Evolutionary conservation across 2,113 vertebrate genomes (phyloP).

Genomic region (Scortum barcoo): DNA sequence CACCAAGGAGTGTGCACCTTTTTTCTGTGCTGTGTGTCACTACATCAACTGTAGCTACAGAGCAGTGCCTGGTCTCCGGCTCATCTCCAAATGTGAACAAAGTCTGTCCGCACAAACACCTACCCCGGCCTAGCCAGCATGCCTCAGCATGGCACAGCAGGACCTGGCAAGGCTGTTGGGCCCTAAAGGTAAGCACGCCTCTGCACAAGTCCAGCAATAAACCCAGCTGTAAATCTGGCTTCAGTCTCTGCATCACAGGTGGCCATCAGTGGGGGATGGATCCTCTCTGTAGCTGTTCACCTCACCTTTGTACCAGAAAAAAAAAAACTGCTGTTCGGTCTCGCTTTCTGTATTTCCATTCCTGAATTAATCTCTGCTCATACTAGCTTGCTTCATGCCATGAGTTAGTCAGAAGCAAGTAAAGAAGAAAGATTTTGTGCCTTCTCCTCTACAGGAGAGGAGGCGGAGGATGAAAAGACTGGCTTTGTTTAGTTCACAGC

Average conservation of each 20-base stretch:
- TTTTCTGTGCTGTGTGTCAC: slow-evolving; percentile 27
- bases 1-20: slow-evolving; percentile 8
- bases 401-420: not conserved
- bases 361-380: not conserved
- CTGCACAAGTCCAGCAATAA: slow-evolving; percentile 19
- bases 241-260: slow-evolving; percentile 27
- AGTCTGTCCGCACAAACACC: slow-evolving; percentile 42
- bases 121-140: slow-evolving; percentile 27
- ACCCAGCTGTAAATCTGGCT: slow-evolving; percentile 30
- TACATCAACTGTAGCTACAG: slow-evolving; percentile 45
- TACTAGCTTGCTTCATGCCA: not conserved
- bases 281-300: not conserved
- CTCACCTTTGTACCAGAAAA: not conserved
- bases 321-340: not conserved
- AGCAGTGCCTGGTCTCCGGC: slow-evolving; percentile 29
- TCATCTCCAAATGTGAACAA: slow-evolving; percentile 52
- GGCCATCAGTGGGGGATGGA: slow-evolving; percentile 17
- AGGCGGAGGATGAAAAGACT: not conserved
- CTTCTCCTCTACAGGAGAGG: not conserved
- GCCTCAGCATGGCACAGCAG: slow-evolving; percentile 39
- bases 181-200: slow-evolving; percentile 40
- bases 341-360: not conserved
- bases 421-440: not conserved
- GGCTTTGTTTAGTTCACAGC: not conserved
- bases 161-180: slow-evolving; percentile 27